phyloP scores from a whole-genome alignment of 2,113 vertebrate species.

The Otolemur garnettii region DNA sequence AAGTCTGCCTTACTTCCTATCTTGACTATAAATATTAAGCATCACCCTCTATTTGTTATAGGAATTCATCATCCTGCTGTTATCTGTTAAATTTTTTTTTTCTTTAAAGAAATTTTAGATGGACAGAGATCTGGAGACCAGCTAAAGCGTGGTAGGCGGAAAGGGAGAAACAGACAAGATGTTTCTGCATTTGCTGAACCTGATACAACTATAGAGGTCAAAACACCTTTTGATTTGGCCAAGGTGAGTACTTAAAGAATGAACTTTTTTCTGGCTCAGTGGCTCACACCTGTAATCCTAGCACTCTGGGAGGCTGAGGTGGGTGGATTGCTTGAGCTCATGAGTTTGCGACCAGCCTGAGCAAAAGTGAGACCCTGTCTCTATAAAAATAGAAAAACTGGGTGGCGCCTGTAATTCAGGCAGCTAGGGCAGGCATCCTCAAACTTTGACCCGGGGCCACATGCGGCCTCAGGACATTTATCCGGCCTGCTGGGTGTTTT shows the following conservation, averaged over 20 bases:
- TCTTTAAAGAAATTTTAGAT: conserved; percentile 87
- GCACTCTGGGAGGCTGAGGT: too few relatives aligned
- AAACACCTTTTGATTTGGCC: conserved; percentile 96
- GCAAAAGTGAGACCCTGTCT: too few relatives aligned
- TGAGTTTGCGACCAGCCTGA: too few relatives aligned
- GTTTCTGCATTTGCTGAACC: conserved; percentile 79
- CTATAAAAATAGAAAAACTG: too few relatives aligned
- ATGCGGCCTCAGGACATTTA: too few relatives aligned
- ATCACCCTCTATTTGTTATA: not conserved
- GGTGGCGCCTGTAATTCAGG: too few relatives aligned
- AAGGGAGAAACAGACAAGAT: conserved; percentile 97
- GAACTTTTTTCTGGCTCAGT: not conserved
- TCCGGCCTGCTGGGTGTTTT: too few relatives aligned
- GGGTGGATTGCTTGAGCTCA: too few relatives aligned
- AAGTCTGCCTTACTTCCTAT: conserved; percentile 17
- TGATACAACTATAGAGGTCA: conserved; percentile 90
- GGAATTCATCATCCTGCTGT: conserved; percentile 15
- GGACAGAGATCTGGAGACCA: conserved; percentile 88
- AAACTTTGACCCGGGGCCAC: too few relatives aligned
- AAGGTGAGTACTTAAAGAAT: conserved; percentile 88
- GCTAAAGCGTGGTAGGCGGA: conserved; percentile 93
- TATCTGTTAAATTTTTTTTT: not conserved
- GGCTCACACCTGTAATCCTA: too few relatives aligned
- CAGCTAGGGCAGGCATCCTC: too few relatives aligned
- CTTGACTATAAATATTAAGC: conserved; percentile 17